A percentile compares a stretch with the other conserved stretches of the same genome.
Evolutionary conservation across 2,113 vertebrate genomes (phyloP).

Genomic region (Cisticola juncidis): DNA sequence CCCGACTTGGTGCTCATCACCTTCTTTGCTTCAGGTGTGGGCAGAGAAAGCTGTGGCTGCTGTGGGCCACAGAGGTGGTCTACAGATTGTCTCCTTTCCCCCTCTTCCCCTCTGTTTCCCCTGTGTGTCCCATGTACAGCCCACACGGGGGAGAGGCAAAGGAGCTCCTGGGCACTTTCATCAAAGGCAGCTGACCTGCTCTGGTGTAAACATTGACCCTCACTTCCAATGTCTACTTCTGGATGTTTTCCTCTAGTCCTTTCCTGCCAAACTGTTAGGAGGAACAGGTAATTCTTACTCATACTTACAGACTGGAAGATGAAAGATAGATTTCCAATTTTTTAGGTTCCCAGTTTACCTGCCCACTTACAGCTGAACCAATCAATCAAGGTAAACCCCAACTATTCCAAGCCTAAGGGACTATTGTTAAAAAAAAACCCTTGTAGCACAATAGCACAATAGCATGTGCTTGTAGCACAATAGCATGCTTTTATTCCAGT

Average conservation of each 20-base stretch:
- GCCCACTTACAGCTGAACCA: neutral
- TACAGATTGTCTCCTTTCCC: neutral
- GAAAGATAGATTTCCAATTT: neutral
- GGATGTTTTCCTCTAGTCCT: neutral
- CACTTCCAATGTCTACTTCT: neutral
- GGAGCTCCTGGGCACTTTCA: neutral
- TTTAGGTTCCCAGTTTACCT: neutral
- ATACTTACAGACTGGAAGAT: neutral
- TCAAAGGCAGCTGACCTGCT: rapidly evolving
- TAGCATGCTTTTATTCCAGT: neutral
- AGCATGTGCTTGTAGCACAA: neutral
- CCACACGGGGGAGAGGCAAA: neutral
- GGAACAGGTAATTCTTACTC: neutral
- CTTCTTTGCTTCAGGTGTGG: neutral
- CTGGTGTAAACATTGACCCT: neutral
- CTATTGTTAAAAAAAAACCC: neutral
- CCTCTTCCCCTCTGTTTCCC: no score
- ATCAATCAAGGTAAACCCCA: neutral
- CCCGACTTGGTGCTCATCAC: neutral
- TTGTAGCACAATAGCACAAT: no score
- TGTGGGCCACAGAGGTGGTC: neutral
- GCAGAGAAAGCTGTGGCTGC: neutral
- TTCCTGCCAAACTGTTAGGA: neutral
- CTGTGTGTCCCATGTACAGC: rapidly evolving
- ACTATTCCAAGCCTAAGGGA: neutral